Percentiles rank a stretch among this genome's conserved stretches.
These are phyloP conservation scores for Craseonycteris thonglongyai DNA, from an alignment of 2,113 vertebrate genomes.

Conservation along the genomic window DNA sequence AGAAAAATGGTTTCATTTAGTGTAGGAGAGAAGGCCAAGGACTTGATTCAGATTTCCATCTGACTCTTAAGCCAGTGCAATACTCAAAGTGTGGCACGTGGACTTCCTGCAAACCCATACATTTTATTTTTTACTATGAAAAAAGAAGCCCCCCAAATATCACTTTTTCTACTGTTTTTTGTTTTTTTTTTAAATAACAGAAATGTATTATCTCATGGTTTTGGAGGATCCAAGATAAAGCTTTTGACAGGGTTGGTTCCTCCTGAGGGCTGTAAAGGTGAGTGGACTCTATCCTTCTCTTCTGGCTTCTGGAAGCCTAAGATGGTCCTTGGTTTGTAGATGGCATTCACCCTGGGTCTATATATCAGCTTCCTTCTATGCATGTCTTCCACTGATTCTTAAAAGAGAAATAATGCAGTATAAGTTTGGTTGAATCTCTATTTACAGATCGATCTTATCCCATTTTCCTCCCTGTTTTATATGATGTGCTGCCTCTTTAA, in stretches of 20 bases:
- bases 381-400: background rate
- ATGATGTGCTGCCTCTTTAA: background rate
- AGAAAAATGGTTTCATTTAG: slow-evolving; percentile 11
- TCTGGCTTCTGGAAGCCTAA: too few relatives aligned
- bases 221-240: too few relatives aligned
- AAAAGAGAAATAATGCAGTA: background rate
- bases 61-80: slow-evolving; percentile 1
- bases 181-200: too few relatives aligned
- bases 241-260: too few relatives aligned
- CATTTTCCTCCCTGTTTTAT: rapidly evolving
- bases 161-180: background rate
- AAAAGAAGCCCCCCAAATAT: background rate
- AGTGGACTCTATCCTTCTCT: too few relatives aligned
- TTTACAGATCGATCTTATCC: background rate
- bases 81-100: background rate
- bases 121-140: slow-evolving; percentile 25
- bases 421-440: background rate
- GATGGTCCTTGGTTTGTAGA: too few relatives aligned
- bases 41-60: background rate
- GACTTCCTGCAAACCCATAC: background rate
- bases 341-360: too few relatives aligned
- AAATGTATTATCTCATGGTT: too few relatives aligned
- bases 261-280: too few relatives aligned
- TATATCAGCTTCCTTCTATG: too few relatives aligned
- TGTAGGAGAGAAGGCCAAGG: background rate